A percentile compares a stretch with the other conserved stretches of the same genome.
Conservation (phyloP, 2,113 vertebrate species). For the Ancistrus triradiatus region DNA sequence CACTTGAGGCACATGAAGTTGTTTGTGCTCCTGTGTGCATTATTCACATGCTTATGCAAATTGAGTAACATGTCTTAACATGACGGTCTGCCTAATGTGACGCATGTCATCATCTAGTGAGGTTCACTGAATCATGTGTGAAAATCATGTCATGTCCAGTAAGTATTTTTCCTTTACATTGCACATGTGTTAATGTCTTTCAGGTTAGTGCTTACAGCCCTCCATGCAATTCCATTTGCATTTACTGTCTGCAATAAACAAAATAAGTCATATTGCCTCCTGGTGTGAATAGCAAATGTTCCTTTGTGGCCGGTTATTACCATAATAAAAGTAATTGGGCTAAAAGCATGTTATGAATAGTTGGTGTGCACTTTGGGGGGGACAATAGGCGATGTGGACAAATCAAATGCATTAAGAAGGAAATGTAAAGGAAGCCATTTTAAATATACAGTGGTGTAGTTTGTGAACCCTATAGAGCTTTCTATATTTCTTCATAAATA, state of each 20-base stretch:
- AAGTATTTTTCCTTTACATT: neutral
- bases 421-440: too few species aligned
- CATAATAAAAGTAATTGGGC: too few species aligned
- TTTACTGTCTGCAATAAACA: slow-evolving; percentile 6
- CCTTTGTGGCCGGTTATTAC: too few species aligned
- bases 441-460: too few species aligned
- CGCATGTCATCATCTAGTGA: neutral
- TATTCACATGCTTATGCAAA: slow-evolving; percentile 30
- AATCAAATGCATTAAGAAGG: too few species aligned
- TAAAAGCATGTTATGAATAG: too few species aligned
- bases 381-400: too few species aligned
- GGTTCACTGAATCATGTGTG: neutral
- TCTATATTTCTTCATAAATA: too few species aligned
- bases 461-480: too few species aligned
- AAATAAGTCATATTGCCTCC: neutral
- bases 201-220: slow-evolving; percentile 3
- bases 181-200: neutral
- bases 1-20: slow-evolving; percentile 16
- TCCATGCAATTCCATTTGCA: neutral
- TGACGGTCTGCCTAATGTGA: slow-evolving; percentile 11
- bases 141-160: slow-evolving; percentile 17
- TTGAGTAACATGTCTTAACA: slow-evolving; percentile 10
- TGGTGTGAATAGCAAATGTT: slow-evolving; percentile 5
- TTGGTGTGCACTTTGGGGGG: too few species aligned
- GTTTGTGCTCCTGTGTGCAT: slow-evolving; percentile 37